A percentile compares a stretch with the other conserved stretches of the same genome.
phyloP scores from a whole-genome alignment of 2,797 vertebrate species.

The Pangasius sanitwongsei region DNA sequence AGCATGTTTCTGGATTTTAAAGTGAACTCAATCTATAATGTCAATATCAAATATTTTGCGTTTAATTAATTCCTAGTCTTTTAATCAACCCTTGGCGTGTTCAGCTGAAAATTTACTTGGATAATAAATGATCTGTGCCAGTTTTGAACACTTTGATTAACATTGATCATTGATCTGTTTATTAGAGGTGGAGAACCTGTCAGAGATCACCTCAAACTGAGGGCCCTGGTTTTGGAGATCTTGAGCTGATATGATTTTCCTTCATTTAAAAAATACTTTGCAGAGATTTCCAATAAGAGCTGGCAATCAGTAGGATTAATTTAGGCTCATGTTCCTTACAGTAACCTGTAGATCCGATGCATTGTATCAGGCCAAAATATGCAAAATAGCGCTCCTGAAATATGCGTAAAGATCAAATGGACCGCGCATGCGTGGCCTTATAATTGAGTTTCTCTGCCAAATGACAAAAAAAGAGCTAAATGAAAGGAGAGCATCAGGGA shows the following conservation, averaged over 20 bases:
- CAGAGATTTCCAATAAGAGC: too few species aligned
- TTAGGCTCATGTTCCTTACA: background rate
- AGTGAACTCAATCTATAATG: background rate
- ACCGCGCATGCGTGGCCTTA: slow-evolving; percentile 74
- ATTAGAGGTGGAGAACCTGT: background rate
- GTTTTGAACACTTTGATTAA: background rate
- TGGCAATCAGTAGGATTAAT: background rate
- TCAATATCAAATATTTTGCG: background rate
- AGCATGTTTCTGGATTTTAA: background rate
- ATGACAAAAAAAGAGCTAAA: slow-evolving; percentile 75
- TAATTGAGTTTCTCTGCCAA: slow-evolving; percentile 71
- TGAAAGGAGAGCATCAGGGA: slow-evolving; percentile 72
- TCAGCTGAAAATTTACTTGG: background rate
- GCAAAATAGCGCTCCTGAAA: background rate
- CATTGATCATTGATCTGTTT: background rate
- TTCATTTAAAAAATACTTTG: background rate
- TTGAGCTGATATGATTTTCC: background rate
- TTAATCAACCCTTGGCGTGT: background rate
- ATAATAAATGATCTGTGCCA: background rate
- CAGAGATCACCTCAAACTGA: background rate
- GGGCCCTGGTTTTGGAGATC: background rate
- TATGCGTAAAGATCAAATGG: slow-evolving; percentile 17
- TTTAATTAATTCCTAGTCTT: background rate
- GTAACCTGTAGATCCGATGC: too few species aligned
- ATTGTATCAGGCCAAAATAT: background rate